Evolutionary conservation across 2,113 vertebrate species (phyloP).

Genomic region (Paratilapia polleni): DNA sequence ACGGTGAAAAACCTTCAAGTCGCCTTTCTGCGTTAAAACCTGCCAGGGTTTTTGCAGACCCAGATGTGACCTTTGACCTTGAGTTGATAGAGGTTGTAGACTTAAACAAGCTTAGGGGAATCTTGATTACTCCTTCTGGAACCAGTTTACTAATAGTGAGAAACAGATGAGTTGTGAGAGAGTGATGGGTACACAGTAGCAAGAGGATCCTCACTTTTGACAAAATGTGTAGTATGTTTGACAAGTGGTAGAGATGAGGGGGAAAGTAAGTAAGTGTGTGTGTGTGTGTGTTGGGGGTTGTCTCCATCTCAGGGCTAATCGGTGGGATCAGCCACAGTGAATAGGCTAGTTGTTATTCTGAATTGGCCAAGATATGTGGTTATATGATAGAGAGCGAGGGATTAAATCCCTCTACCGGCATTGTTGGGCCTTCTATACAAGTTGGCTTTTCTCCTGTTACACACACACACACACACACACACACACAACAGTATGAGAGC

Average conservation of each 20-base stretch:
- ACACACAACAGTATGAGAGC: conserved; percentile 48
- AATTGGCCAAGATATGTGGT: conserved; percentile 87
- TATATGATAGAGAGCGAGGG: conserved; percentile 74
- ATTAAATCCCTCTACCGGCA: conserved; percentile 74
- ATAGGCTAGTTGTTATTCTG: conserved; percentile 86
- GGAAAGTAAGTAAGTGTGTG: conserved; percentile 10
- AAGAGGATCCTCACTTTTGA: conserved; percentile 25
- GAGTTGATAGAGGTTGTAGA: conserved; percentile 49
- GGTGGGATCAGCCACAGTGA: conserved; percentile 77
- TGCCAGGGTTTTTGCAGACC: conserved; percentile 12
- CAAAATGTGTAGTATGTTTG: conserved; percentile 35
- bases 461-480: conserved; percentile 36
- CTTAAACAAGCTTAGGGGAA: conserved; percentile 19
- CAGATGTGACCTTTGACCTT: conserved; percentile 55
- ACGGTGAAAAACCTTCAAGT: conserved; percentile 46
- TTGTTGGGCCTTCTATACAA: conserved; percentile 69
- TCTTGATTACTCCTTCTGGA: conserved; percentile 32
- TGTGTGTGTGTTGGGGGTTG: conserved; percentile 34
- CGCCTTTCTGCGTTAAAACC: conserved; percentile 2
- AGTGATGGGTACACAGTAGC: conserved; percentile 14
- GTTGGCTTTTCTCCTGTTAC: conserved; percentile 59
- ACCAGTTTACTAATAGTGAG: conserved; percentile 12
- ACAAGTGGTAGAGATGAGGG: conserved; percentile 27
- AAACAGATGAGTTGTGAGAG: conserved; percentile 8
- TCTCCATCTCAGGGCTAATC: conserved; percentile 68